Evolutionary conservation across 1,140 invertebrate species (phyloP), one percentile per base, ranked within the genome.

Genomic region (Macrostomum lignano): DNA sequence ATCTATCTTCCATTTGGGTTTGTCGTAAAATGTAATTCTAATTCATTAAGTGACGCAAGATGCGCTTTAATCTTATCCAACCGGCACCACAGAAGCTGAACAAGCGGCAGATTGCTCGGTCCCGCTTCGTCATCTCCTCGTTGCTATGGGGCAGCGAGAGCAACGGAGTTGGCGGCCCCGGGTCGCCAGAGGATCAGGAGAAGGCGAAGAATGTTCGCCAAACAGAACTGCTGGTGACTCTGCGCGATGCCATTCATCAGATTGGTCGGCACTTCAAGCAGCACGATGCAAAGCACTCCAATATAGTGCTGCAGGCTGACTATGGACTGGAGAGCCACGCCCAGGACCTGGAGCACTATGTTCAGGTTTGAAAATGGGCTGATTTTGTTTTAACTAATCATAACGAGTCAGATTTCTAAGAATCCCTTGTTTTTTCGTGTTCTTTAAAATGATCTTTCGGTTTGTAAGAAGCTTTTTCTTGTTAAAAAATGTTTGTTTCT

Each of bases 121-220:
- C 65, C 33, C 81, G 84, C 60, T 86, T 81, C 0, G 67, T 86
- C 35, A 65, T 88, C 28, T 77, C 82, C 51, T 65, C 74, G 33
- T 67, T 86, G 44, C 60, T 86, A 7, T 88, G 88, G 62, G 75
- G 77, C 28, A 66, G 65, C 38, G 61, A 65, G 25, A 67, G 70
- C 46, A 63, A 63, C 35, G 62, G 60, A 15, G 26, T 28, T 3
- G 26, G 14, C 9, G 19, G 26, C 19, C 19, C 26, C 37, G 69
- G n/a, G n/a, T n/a, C n/a, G n/a, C 74, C 14, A 78, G n/a, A n/a
- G n/a, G n/a, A n/a, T n/a, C n/a, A n/a, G n/a, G n/a, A n/a, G n/a
- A n/a, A 82, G 52, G 77, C 71, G 35, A 96, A 96, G 60, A 98
- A 98, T 63, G 77, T 98, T 35, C 69, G 77, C 37, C 86, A 94